Conservation (phyloP, 2,888 invertebrate species). For the Diarsia brunnea region DNA sequence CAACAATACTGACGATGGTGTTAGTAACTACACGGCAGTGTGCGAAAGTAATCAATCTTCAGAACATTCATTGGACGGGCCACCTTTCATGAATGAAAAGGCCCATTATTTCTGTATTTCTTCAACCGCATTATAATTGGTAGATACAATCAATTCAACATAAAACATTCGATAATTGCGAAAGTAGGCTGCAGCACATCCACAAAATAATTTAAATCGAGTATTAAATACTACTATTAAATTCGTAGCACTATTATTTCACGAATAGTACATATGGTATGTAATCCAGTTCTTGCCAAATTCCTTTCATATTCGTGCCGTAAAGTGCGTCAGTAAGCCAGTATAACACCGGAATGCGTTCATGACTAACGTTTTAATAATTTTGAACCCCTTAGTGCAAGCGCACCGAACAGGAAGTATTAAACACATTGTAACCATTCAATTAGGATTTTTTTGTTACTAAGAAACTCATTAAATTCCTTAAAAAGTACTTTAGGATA, state of each 20-base stretch:
- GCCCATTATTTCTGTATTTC: not conserved
- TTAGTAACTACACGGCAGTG: not conserved
- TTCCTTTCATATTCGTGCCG: slow-evolving; percentile 7
- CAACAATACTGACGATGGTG: not conserved
- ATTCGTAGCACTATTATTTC: not conserved
- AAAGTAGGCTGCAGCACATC: not conserved
- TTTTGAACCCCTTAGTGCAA: slow-evolving; percentile 28
- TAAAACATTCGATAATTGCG: not conserved
- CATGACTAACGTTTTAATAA: slow-evolving; percentile 38
- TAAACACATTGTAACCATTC: slow-evolving; percentile 14
- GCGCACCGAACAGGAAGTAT: slow-evolving; percentile 40
- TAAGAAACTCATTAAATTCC: not conserved
- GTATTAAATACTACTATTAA: not conserved
- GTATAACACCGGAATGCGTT: slow-evolving; percentile 9
- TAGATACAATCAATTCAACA: no score
- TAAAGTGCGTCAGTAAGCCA: slow-evolving; percentile 43
- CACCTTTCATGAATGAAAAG: not conserved
- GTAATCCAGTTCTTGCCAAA: slow-evolving; percentile 13
- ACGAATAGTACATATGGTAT: not conserved
- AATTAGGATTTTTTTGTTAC: not conserved
- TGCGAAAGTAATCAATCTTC: not conserved
- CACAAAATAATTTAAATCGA: not conserved
- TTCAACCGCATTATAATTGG: not conserved
- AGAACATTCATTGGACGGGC: not conserved
- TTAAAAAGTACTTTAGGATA: slow-evolving; percentile 1